Evolutionary conservation across 2,113 vertebrate species (phyloP), one percentile per base, ranked within the genome.

Genomic region (Pholis gunnellus): DNA sequence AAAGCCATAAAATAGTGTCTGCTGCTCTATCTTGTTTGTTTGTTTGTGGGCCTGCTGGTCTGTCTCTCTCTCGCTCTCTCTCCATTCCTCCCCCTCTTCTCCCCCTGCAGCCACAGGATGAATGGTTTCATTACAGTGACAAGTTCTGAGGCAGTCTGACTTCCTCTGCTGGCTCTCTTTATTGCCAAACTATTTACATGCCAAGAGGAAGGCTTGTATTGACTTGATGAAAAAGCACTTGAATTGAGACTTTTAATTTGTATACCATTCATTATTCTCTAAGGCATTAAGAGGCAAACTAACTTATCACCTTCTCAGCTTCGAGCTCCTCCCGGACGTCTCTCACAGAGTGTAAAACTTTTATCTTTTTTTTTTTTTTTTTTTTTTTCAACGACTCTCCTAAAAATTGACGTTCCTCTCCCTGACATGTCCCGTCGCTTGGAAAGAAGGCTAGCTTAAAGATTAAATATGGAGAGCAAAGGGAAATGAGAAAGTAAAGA

Each of bases 401-500:
- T 48, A 9, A 69, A 87, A 87, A 83, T 31, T 27, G 69, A 61
- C 42, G 44, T 78, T 73, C 60, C 60, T n/a, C 84, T 79, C 64
- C 36, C 3, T 65, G 63, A 64, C 66, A 29, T 81, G 84, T 84
- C 85, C 76, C 42, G 14, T 79, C 79, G 5, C 81, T 90, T 22
- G 79, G 84, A 89, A 83, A 85, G 89, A 87, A 25, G 78, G 74
- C 81, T 77, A 88, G 88, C 89, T 92, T 86, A 88, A 88, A 91
- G 92, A 94, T 94, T 93, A 92, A 94, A 93, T 92, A 87, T 75
- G 78, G 87, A 92, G 91, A 89, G 92, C 84, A 86, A 88, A 89
- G 87, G 89, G 88, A 93, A 92, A 92, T 92, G 91, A 92, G 90
- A 94, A 92, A 91, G 90, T 88, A 92, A 94, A 94, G 93, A 92